phyloP scores from a whole-genome alignment of 2,888 invertebrate genomes.

The Tanytarsus gracilentus region DNA sequence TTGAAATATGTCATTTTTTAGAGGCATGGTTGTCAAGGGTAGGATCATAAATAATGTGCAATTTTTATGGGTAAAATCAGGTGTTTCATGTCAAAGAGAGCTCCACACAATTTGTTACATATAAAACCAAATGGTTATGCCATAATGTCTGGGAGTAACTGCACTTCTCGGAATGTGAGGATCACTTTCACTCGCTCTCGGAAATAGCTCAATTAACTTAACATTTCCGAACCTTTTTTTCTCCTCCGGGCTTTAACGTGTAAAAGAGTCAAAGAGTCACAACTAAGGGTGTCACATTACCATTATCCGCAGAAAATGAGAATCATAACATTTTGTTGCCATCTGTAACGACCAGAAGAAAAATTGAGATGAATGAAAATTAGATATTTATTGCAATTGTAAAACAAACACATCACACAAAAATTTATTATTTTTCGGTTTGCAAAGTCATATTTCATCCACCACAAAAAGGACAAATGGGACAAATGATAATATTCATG shows the following conservation, averaged over 20 bases:
- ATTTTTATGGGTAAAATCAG: slow-evolving; percentile 24
- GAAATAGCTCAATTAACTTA: slow-evolving; percentile 3
- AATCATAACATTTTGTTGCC: no score
- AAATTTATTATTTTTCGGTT: no score
- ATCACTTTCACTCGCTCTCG: not conserved
- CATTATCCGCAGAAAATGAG: no score
- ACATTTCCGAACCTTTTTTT: not conserved
- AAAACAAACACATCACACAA: not conserved
- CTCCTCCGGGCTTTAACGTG: no score
- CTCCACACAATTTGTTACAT: no score
- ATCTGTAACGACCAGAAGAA: slow-evolving; percentile 8
- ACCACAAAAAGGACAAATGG: slow-evolving; percentile 22
- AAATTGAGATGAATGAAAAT: not conserved
- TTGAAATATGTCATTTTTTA: no score
- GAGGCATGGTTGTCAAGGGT: no score
- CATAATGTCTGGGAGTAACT: not conserved
- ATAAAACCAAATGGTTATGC: not conserved
- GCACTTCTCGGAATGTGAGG: not conserved
- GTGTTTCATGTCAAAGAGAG: not conserved
- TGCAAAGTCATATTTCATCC: slow-evolving; percentile 25
- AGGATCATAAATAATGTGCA: not conserved
- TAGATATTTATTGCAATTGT: slow-evolving; percentile 2
- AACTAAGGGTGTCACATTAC: not conserved
- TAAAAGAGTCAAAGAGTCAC: no score
- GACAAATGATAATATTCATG: no score